A percentile compares a stretch with the other conserved stretches of the same genome.
Conservation (phyloP, 2,888 invertebrate species). For the Ypsolopha scabrella region DNA sequence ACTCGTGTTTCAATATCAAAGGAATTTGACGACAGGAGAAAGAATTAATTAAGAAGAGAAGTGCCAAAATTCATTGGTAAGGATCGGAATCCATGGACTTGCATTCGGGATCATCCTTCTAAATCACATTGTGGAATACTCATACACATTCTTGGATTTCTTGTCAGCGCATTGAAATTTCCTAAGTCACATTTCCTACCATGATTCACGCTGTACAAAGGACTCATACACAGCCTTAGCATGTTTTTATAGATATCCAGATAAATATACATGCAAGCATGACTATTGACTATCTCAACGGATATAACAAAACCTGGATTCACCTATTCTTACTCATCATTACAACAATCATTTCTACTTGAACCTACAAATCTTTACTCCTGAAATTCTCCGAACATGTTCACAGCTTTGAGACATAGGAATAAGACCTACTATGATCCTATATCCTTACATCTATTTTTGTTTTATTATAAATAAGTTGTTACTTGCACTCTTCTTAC, state of each 20-base stretch:
- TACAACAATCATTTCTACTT: too few relatives aligned
- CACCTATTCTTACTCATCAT: too few relatives aligned
- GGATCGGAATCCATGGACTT: conserved; percentile 17
- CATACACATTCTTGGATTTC: conserved; percentile 2
- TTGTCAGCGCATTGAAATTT: conserved; percentile 2
- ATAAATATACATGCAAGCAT: neutral
- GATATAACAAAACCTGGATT: too few relatives aligned
- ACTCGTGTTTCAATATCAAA: conserved; percentile 46
- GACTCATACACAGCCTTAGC: neutral
- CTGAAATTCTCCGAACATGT: too few relatives aligned
- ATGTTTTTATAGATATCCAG: neutral
- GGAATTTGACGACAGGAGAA: conserved; percentile 49
- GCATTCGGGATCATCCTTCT: conserved; percentile 13
- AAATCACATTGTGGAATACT: conserved; percentile 5
- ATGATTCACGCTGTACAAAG: neutral
- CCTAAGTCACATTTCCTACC: conserved; percentile 2
- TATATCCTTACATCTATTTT: neutral
- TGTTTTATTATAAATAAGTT: neutral
- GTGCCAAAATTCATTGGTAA: conserved; percentile 56
- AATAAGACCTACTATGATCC: neutral
- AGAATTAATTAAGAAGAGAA: conserved; percentile 30
- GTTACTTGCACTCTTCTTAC: too few relatives aligned
- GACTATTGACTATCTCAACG: too few relatives aligned
- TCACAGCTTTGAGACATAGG: too few relatives aligned
- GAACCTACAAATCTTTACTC: too few relatives aligned